A percentile compares a stretch with the other conserved stretches of the same genome.
Conservation (phyloP, 1,140 invertebrate genomes). For the Drosophila neocordata region DNA sequence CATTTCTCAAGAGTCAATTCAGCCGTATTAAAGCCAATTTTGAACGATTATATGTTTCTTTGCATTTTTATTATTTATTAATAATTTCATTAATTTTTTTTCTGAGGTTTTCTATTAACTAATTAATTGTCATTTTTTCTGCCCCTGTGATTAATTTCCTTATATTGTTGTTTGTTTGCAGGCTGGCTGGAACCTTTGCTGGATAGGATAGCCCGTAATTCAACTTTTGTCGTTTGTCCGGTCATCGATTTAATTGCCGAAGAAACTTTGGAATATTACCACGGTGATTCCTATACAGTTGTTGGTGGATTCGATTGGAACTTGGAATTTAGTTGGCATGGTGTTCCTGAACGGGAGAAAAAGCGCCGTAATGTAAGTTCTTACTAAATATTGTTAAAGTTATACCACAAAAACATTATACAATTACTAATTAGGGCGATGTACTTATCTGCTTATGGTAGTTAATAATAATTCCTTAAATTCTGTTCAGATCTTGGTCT, state of each 20-base stretch:
- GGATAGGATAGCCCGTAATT: conserved; percentile 94
- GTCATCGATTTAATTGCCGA: conserved; percentile 96
- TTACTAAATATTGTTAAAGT: background rate
- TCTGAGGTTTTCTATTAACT: no score
- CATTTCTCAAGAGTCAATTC: no score
- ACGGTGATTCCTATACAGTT: conserved; percentile 92
- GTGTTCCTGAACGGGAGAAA: conserved; percentile 95
- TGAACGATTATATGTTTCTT: no score
- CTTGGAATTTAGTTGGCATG: conserved; percentile 97
- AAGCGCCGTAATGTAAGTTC: conserved; percentile 87
- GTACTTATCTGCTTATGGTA: no score
- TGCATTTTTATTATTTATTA: no score
- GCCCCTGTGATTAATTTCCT: no score
- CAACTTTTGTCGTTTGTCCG: conserved; percentile 94
- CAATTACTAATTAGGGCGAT: no score
- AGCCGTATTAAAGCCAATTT: no score
- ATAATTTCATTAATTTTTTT: no score
- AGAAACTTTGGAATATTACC: conserved; percentile 94
- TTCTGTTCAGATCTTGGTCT: no score
- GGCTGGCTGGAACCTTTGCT: conserved; percentile 98
- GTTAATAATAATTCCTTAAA: no score
- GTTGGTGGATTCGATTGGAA: conserved; percentile 99
- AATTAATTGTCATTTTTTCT: no score
- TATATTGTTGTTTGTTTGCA: conserved; percentile 66
- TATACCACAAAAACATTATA: background rate